These are phyloP conservation scores for Lynx canadensis DNA, from an alignment of 2,113 vertebrate species.

Conservation along the genomic window DNA sequence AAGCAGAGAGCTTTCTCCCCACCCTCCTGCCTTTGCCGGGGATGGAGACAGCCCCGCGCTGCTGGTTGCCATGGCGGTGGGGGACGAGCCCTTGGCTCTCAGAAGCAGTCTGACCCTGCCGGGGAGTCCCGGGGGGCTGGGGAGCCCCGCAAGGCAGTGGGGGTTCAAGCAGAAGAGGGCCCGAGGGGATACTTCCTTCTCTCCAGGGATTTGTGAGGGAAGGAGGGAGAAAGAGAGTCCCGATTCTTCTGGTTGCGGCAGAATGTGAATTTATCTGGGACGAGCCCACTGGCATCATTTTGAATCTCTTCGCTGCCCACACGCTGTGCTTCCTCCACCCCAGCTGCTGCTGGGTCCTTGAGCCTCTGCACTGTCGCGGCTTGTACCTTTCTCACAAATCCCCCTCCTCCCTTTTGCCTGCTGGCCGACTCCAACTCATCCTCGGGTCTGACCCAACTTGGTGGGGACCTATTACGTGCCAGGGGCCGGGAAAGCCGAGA, in stretches of 20 bases:
- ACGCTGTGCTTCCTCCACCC: not conserved
- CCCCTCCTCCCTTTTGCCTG: not conserved
- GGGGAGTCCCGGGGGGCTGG: not conserved
- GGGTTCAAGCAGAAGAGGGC: not conserved
- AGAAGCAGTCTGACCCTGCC: not conserved
- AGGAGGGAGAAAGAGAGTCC: not conserved
- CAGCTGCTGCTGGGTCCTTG: not conserved
- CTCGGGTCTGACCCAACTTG: not conserved
- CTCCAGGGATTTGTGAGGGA: not conserved
- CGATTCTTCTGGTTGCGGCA: not conserved
- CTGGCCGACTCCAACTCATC: not conserved
- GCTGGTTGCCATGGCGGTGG: conserved; percentile 65
- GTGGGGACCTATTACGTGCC: not conserved
- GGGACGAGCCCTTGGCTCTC: not conserved
- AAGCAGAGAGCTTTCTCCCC: not conserved
- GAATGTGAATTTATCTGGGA: not conserved
- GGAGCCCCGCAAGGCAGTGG: not conserved
- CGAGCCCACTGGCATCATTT: not conserved
- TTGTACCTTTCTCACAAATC: not conserved
- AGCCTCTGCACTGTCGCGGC: rapidly evolving
- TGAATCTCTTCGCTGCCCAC: not conserved
- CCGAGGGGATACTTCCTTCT: not conserved
- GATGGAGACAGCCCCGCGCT: not conserved
- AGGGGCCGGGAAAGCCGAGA: not conserved
- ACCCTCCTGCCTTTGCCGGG: conserved; percentile 1